phyloP scores from a whole-genome alignment of 2,888 invertebrate genomes.

The Protula sp. region DNA sequence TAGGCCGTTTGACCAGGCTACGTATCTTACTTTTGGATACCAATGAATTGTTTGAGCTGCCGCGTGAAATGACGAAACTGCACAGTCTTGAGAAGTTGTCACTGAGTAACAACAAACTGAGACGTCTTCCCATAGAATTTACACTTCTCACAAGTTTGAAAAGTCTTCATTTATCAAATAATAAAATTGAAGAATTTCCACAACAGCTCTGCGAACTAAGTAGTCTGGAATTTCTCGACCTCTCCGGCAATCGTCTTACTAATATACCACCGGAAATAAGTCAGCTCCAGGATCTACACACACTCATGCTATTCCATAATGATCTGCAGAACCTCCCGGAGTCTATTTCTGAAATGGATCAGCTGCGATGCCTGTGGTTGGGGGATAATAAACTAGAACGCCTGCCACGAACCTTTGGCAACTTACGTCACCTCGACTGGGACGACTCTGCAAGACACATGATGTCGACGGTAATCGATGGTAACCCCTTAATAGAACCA shows the following conservation, averaged over 20 bases:
- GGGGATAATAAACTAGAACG: conserved; percentile 50
- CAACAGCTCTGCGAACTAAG: conserved; percentile 39
- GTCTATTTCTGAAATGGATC: conserved; percentile 41
- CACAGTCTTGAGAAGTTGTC: conserved; percentile 45
- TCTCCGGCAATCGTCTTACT: conserved; percentile 50
- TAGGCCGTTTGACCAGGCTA: conserved; percentile 43
- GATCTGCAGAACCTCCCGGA: conserved; percentile 45
- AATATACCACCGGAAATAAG: conserved; percentile 40
- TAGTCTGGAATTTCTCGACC: conserved; percentile 49
- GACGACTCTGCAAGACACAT: conserved; percentile 39
- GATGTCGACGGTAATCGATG: conserved; percentile 41
- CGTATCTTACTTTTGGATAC: conserved; percentile 48
- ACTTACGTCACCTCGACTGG: conserved; percentile 46
- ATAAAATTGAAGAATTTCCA: conserved; percentile 48
- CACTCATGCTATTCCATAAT: conserved; percentile 51
- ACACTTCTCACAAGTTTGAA: conserved; percentile 33
- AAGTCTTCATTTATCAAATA: conserved; percentile 47
- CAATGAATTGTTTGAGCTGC: conserved; percentile 44
- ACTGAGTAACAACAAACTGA: conserved; percentile 47
- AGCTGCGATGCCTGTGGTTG: conserved; percentile 53
- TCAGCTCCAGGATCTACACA: conserved; percentile 45
- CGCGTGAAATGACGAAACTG: conserved; percentile 40
- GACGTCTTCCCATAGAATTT: conserved; percentile 37
- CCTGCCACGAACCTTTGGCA: conserved; percentile 44
- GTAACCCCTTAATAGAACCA: conserved; percentile 45